Evolutionary conservation across 2,888 invertebrate genomes (phyloP).

Genomic region (Villa cingulata): DNA sequence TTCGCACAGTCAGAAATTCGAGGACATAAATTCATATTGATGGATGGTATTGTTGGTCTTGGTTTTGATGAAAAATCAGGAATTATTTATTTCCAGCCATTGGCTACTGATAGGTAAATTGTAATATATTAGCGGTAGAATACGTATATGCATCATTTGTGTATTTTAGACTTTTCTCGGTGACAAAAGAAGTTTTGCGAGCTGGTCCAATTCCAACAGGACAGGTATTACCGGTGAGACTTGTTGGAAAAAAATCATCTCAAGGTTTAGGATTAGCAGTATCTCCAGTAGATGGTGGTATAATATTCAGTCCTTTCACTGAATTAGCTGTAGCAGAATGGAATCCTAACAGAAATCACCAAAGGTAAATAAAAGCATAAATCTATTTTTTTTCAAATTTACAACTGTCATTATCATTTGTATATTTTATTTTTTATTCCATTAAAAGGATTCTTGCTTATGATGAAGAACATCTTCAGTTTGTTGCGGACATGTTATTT

Average conservation of each 20-base stretch:
- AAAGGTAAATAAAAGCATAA: constrained; percentile 42
- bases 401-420: too few relatives aligned
- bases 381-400: constrained; percentile 6
- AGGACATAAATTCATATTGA: constrained; percentile 48
- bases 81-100: constrained; percentile 49
- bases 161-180: constrained; percentile 52
- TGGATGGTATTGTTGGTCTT: constrained; percentile 56
- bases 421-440: background rate
- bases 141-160: background rate
- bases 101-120: constrained; percentile 48
- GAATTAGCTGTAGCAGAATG: constrained; percentile 71
- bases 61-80: constrained; percentile 44
- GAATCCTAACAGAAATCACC: constrained; percentile 59
- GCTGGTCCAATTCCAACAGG: constrained; percentile 59
- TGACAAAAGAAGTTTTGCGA: constrained; percentile 57
- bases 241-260: constrained; percentile 72
- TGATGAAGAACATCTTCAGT: constrained; percentile 59
- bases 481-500: constrained; percentile 61
- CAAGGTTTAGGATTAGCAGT: constrained; percentile 64
- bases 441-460: constrained; percentile 51
- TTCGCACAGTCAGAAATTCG: constrained; percentile 59
- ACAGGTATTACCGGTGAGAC: constrained; percentile 55
- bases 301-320: constrained; percentile 63
- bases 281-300: constrained; percentile 56
- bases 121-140: too few relatives aligned